A percentile compares a stretch with the other conserved stretches of the same genome.
These are phyloP conservation scores for Helicoverpa zea DNA, from an alignment of 1,140 invertebrate species.

Conservation along the genomic window DNA sequence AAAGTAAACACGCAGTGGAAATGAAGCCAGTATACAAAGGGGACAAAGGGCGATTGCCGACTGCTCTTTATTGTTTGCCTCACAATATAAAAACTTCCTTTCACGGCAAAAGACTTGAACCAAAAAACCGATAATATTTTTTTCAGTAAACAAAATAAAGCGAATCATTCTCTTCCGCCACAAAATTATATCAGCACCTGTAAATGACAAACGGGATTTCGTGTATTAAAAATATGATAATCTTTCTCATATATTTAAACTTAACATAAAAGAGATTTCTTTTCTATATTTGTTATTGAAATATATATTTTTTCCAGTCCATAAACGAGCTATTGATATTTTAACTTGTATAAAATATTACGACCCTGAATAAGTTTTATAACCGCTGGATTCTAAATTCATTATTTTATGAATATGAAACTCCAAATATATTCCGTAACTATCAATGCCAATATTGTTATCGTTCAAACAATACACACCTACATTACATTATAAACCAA, in stretches of 20 bases:
- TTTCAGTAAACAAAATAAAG: not conserved
- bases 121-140: constrained; percentile 18
- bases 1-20: constrained; percentile 26
- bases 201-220: constrained; percentile 19
- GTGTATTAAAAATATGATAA: not conserved
- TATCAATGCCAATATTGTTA: too few species aligned
- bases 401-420: not conserved
- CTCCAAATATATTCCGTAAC: not conserved
- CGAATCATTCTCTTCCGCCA: constrained; percentile 2
- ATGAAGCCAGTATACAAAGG: constrained; percentile 36
- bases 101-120: constrained; percentile 10
- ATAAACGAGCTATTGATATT: too few species aligned
- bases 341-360: too few species aligned
- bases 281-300: not conserved
- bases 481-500: not conserved
- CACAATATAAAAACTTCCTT: constrained; percentile 36
- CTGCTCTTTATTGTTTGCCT: constrained; percentile 32
- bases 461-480: not conserved
- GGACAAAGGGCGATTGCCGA: constrained; percentile 12
- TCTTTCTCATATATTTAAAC: not conserved
- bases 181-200: not conserved
- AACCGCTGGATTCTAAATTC: too few species aligned
- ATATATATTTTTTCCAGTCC: not conserved
- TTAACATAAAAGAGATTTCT: not conserved
- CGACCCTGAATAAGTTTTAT: too few species aligned